Base-by-base conservation (phyloP, 1,140 invertebrate species). In the Theocolax elegans region DNA sequence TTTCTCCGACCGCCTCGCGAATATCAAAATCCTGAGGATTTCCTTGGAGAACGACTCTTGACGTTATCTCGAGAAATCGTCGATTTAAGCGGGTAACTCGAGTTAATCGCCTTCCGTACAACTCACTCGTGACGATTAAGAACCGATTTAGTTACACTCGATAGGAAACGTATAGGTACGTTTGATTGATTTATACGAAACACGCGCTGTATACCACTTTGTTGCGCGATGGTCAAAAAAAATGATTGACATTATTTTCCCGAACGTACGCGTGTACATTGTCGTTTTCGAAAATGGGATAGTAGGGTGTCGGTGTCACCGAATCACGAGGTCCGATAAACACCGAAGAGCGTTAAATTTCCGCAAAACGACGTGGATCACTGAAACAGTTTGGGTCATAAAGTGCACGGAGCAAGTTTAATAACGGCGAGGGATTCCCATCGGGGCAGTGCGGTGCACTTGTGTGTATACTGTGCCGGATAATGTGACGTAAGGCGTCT, bases 401-500 rank as follows among this genome's bases (percentile, higher is more conserved):
- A 4, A 6, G 10, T 6, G 4, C 31, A 10, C 4, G 10, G 10
- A 35, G 53, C 3, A 31, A 2, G 25, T 31, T 27, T 48, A 56
- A 63, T 29, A 46, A 54, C 19, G n/a, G 35, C 29, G 6, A 2
- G 2, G 8, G 29, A 1, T 2, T 35, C 27, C 53, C 31, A 35
- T 10, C 35, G 3, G 63, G 15, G 27, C 38, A 13, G 25, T 13
- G 21, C 1, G 7, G 21, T 13, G 31, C 46, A 40, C 49, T 53
- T 59, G 67, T 15, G 46, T 29, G 13, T 27, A 7, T 19, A 3
- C 8, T 17, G 58, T 12, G 19, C 15, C 44, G 62, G 62, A 51
- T 71, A 65, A 71, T 60, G 62, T 65, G 62, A 71, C 62, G 62
- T 65, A 71, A 71, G 69, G 69, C 62, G 62, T 59, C 69, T 66